Evolutionary conservation across 1,140 invertebrate genomes (phyloP).

Genomic region (Trichomalopsis sarcophagae): DNA sequence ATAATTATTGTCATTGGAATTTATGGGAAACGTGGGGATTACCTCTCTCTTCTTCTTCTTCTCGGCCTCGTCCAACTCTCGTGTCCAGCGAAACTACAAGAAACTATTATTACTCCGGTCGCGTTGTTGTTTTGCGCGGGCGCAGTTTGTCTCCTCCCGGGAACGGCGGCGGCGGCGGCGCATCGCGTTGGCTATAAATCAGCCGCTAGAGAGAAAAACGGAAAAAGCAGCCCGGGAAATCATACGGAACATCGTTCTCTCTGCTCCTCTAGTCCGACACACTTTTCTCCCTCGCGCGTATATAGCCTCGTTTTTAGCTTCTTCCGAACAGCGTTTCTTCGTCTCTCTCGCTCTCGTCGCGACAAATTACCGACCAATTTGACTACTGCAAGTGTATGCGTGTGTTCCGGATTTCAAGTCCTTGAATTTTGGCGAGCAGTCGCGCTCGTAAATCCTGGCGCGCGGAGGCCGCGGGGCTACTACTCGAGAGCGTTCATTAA

Average conservation of each 20-base stretch:
- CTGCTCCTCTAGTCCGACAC: too few species aligned
- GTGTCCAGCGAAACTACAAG: conserved; percentile 61
- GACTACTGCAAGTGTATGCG: background rate
- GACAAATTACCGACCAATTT: conserved; percentile 45
- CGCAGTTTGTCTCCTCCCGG: conserved; percentile 50
- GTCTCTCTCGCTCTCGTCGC: background rate
- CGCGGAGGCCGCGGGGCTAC: background rate
- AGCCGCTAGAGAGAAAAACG: conserved; percentile 48
- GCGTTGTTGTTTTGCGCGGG: conserved; percentile 58
- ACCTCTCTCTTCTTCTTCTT: conserved; percentile 41
- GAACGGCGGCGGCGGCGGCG: conserved; percentile 43
- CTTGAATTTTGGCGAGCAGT: conserved; percentile 12
- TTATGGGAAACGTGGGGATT: conserved; percentile 60
- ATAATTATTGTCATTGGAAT: conserved; percentile 64
- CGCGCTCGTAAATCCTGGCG: conserved; percentile 34
- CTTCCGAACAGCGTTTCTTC: background rate
- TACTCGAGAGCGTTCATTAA: conserved; percentile 31
- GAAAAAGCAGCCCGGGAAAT: conserved; percentile 41
- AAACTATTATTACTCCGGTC: conserved; percentile 65
- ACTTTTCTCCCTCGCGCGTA: background rate
- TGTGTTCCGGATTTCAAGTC: background rate
- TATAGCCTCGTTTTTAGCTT: background rate
- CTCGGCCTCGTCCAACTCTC: background rate
- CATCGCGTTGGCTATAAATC: conserved; percentile 55
- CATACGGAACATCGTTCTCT: conserved; percentile 4